Evolutionary conservation across 2,797 vertebrate genomes (phyloP).

Genomic region (Sebastes baramenuke): DNA sequence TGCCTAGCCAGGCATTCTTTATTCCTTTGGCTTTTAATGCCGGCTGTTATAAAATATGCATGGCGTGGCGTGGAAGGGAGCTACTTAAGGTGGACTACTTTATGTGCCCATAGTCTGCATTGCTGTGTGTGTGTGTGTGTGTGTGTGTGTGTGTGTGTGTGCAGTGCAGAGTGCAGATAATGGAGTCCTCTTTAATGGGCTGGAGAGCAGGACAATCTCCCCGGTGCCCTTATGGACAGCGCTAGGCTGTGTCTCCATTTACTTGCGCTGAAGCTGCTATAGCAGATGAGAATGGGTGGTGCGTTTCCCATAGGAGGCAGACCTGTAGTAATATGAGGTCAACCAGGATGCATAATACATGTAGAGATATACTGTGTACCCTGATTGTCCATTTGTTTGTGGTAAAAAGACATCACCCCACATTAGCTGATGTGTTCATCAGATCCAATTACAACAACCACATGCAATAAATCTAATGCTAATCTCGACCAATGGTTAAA

Average conservation of each 20-base stretch:
- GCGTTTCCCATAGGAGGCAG: conserved; percentile 44
- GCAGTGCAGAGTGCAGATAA: conserved; percentile 59
- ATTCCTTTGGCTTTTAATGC: conserved; percentile 80
- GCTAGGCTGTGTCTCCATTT: conserved; percentile 43
- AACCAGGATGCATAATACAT: conserved; percentile 54
- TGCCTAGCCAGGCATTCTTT: conserved; percentile 77
- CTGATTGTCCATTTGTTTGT: conserved; percentile 43
- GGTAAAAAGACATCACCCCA: conserved; percentile 1
- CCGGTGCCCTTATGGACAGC: conserved; percentile 43
- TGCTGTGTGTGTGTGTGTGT: conserved; percentile 21
- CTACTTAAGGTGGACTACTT: conserved; percentile 76
- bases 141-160: conserved; percentile 11
- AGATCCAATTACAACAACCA: neutral
- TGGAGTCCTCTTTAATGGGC: conserved; percentile 63
- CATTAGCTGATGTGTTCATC: conserved; percentile 11
- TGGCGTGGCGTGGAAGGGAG: conserved; percentile 66
- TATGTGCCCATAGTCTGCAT: conserved; percentile 49
- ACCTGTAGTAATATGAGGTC: conserved; percentile 53
- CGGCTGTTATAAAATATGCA: conserved; percentile 79
- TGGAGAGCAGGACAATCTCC: conserved; percentile 32
- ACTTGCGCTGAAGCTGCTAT: conserved; percentile 29
- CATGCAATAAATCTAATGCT: neutral
- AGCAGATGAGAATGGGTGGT: conserved; percentile 20
- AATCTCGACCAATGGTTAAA: conserved; percentile 7
- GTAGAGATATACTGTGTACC: conserved; percentile 1